phyloP scores from a whole-genome alignment of 1,140 invertebrate genomes.

The Nephila pilipes region DNA sequence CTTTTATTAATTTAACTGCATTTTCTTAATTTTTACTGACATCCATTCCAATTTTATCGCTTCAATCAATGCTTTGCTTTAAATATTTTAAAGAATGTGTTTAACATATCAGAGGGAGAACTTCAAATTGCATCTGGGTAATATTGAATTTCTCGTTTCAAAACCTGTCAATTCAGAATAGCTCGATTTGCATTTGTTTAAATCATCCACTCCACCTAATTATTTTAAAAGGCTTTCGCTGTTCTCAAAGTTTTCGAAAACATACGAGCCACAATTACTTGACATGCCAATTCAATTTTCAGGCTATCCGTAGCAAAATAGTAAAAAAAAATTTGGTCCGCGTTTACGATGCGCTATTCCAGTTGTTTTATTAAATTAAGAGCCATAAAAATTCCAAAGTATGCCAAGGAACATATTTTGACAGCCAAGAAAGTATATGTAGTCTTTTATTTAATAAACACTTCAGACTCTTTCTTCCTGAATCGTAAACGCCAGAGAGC shows the following conservation, averaged over 20 bases:
- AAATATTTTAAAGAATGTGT: not conserved
- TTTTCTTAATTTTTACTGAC: too few species aligned
- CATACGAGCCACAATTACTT: not conserved
- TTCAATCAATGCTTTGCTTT: too few species aligned
- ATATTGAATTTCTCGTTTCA: not conserved
- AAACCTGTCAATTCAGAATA: not conserved
- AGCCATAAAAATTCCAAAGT: not conserved
- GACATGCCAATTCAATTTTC: conserved; percentile 31
- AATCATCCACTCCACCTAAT: not conserved
- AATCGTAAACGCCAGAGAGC: not conserved
- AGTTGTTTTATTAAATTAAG: conserved; percentile 19
- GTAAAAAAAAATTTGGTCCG: not conserved
- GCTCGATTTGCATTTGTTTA: not conserved
- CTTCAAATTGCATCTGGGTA: not conserved
- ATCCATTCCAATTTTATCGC: too few species aligned
- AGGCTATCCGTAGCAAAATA: not conserved
- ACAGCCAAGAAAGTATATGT: not conserved
- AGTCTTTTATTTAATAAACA: not conserved
- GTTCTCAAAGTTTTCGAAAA: not conserved
- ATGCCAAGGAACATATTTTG: conserved; percentile 28
- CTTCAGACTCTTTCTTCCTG: not conserved
- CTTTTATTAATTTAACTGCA: too few species aligned
- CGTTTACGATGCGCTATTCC: not conserved
- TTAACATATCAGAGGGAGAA: not conserved
- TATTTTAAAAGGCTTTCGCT: not conserved